Evolutionary conservation across 2,888 invertebrate genomes (phyloP), one percentile per base, ranked within the genome.

Genomic region (Nomada ferruginata): DNA sequence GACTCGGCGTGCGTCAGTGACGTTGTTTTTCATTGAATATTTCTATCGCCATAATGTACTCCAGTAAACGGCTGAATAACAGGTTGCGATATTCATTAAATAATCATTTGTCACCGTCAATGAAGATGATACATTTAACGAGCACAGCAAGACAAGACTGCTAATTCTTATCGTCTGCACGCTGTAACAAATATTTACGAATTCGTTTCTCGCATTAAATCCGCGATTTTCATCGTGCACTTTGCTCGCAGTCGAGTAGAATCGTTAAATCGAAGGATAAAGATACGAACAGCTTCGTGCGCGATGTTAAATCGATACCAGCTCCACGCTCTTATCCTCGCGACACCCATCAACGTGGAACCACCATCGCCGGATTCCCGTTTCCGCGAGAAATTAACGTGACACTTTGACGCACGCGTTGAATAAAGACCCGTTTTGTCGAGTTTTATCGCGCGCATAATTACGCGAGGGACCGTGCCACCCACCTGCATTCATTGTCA

Each of bases 401-500:
- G 26, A 52, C 44, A 7, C n/a, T 18, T 64, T 23, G 57, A 60
- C 44, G 13, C 60, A 20, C 26, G 55, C 57, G 36, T 13, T 36
- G 64, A 47, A 73, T 73, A 77, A 60, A 77, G 65, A 29, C 60
- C 36, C 59, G 44, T 77, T 64, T 64, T 44, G 69, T 76, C 69
- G 53, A 9, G 66, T 53, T 68, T 80, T 70, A 68, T 74, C 80
- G 61, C 57, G 50, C 66, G 36, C 53, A 55, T 69, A 82, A 80
- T 82, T 76, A 73, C 55, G 50, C 69, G 66, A 29, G 69, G 53
- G 59, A 11, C 3, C 26, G 63, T 50, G 36, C 73, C 53, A 69
- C 77, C 80, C 72, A 80, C 66, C 71, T 71, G 75, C 52, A 50
- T 57, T 36, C n/a, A 59, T 36, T 36, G 36, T 36, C 36, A 13